Conservation (phyloP, 2,113 vertebrate species). For the Proterorhinus semilunaris region DNA sequence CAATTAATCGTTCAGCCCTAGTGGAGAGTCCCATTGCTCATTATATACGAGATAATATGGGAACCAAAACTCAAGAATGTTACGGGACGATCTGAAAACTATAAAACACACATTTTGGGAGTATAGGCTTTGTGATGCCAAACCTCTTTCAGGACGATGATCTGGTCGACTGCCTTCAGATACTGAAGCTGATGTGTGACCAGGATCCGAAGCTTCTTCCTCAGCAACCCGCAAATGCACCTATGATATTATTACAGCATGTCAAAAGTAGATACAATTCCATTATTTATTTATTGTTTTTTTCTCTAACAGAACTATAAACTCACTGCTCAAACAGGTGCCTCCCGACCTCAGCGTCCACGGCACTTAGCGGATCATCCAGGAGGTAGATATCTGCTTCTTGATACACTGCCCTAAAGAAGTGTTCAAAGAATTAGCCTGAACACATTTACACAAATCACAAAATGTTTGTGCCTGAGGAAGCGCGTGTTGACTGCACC, state of each 20-base stretch:
- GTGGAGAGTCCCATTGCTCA: too few relatives aligned
- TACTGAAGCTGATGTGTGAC: conserved; percentile 97
- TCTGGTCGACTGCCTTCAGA: conserved; percentile 86
- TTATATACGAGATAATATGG: too few relatives aligned
- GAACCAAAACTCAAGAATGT: too few relatives aligned
- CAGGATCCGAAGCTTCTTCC: conserved; percentile 86
- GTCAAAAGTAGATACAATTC: too few relatives aligned
- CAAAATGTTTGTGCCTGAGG: background rate
- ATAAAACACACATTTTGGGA: background rate
- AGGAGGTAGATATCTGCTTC: conserved; percentile 94
- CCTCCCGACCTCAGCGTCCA: conserved; percentile 91
- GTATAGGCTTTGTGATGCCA: conserved; percentile 22
- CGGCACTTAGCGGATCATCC: conserved; percentile 94
- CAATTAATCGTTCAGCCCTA: too few relatives aligned
- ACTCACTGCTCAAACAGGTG: conserved; percentile 95
- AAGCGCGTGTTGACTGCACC: conserved; percentile 62
- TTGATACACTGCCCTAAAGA: conserved; percentile 88
- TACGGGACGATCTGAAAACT: too few relatives aligned
- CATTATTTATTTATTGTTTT: too few relatives aligned
- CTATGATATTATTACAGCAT: conserved; percentile 54
- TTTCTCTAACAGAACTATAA: background rate
- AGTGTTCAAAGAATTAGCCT: background rate
- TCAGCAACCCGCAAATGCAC: conserved; percentile 90
- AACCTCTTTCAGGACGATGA: conserved; percentile 93
- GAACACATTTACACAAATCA: background rate